Evolutionary conservation across 2,113 vertebrate genomes (phyloP).

Genomic region (Ailuropoda melanoleuca): DNA sequence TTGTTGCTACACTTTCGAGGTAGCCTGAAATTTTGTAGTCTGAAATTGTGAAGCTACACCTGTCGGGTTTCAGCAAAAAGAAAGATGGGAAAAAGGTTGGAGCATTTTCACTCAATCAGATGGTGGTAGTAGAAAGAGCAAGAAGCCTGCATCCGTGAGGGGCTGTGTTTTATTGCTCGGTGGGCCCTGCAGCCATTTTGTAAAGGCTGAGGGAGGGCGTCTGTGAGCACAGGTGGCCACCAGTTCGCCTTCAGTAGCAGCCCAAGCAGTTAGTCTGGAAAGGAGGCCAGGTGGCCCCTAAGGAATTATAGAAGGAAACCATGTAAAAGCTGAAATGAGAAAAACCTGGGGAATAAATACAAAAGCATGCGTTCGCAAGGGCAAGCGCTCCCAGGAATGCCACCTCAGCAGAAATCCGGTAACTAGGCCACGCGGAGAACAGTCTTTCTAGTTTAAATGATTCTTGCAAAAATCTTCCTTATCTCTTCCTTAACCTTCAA

Average conservation of each 20-base stretch:
- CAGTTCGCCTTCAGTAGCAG: not conserved
- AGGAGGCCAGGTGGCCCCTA: slow-evolving; percentile 60
- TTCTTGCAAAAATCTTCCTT: slow-evolving; percentile 42
- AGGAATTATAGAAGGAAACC: slow-evolving; percentile 50
- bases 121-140: not conserved
- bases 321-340: slow-evolving; percentile 38
- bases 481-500: slow-evolving; percentile 26
- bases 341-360: slow-evolving; percentile 55
- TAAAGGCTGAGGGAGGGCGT: not conserved
- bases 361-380: not conserved
- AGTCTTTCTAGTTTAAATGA: slow-evolving; percentile 10
- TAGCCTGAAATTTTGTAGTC: not conserved
- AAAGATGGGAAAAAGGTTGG: not conserved
- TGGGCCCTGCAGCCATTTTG: not conserved
- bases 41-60: not conserved
- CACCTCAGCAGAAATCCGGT: slow-evolving; percentile 63
- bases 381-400: not conserved
- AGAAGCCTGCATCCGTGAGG: fast-evolving
- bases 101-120: not conserved
- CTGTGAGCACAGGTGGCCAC: not conserved
- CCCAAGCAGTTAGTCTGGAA: slow-evolving; percentile 44
- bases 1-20: not conserved
- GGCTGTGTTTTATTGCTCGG: not conserved
- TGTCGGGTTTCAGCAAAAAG: not conserved
- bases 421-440: slow-evolving; percentile 65